These are phyloP conservation scores for Callopanchax toddi DNA, from an alignment of 2,113 vertebrate species.

Conservation along the genomic window DNA sequence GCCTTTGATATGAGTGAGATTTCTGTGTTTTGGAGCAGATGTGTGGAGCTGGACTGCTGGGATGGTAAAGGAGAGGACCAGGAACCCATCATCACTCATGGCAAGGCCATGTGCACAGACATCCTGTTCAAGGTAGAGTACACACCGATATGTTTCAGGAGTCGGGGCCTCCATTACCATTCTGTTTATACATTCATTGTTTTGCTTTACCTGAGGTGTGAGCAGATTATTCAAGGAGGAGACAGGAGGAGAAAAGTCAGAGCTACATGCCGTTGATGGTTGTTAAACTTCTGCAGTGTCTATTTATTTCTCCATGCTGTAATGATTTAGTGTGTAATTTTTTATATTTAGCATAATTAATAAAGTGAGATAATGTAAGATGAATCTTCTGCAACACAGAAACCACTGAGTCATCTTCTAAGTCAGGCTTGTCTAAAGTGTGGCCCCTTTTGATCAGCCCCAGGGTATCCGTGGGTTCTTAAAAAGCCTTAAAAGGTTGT, in stretches of 20 bases:
- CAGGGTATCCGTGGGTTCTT: too few relatives aligned
- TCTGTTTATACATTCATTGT: background rate
- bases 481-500: too few relatives aligned
- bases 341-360: too few relatives aligned
- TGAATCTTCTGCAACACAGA: too few relatives aligned
- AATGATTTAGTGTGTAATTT: too few relatives aligned
- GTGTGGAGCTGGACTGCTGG: constrained; percentile 98
- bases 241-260: too few relatives aligned
- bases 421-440: too few relatives aligned
- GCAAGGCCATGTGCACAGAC: constrained; percentile 99
- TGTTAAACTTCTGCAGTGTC: too few relatives aligned
- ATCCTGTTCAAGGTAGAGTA: constrained; percentile 96
- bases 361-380: too few relatives aligned
- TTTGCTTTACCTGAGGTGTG: background rate
- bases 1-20: background rate
- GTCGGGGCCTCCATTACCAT: background rate
- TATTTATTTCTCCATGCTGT: background rate
- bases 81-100: constrained; percentile 98
- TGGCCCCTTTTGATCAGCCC: too few relatives aligned
- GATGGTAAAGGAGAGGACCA: constrained; percentile 99
- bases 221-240: background rate
- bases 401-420: too few relatives aligned
- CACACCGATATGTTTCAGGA: background rate
- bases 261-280: too few relatives aligned
- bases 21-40: constrained; percentile 75